Base-by-base conservation (phyloP, 2,888 invertebrate genomes). In the Mactromeris polynyma region DNA sequence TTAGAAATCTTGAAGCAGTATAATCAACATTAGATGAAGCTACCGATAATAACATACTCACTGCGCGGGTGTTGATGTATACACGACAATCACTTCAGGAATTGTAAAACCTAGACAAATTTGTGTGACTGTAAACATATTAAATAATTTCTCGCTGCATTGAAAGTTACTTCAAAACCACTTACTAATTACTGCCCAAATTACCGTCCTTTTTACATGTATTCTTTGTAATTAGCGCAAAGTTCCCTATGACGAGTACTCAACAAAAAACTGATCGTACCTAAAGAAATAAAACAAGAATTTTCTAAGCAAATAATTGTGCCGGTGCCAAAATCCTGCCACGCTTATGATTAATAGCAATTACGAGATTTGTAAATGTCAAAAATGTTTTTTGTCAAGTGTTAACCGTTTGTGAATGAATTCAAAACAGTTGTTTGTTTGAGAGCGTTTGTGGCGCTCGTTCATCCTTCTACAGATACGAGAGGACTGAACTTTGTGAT, bases 41-140 rank as follows among this genome's bases (percentile, higher is more conserved):
- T 6, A 17, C 82, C 77, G 46, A 83, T 79, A 38, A 46, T 77
- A 42, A 33, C 83, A 83, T 73, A 42, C 77, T 31, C n/a, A 40
- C 58, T 26, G 51, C 21, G 77, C 38, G 46, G 31, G n/a, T 40
- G 83, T 36, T 46, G 36, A 73, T 83, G 51, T 81, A 81, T 14
- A 79, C 46, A 46, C 46, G 14, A 46, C n/a, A 46, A 3, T 46
- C 46, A 17, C 46, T 46, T 11, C 46, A 46, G 46, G 46, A 46
- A 46, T 46, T 46, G 17, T 46, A 46, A 46, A 46, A 46, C 46
- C 3, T 46, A 17, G 40, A 40, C 46, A 3, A 46, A 11, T 46
- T 1, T 46, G 46, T 46, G 46, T 46, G 46, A 46, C 46, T 46
- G 46, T 46, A 46, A 46, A 46, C 46, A 46, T 46, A 14, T 11